Percentiles rank a stretch among this genome's conserved stretches.
Evolutionary conservation across 2,888 invertebrate genomes (phyloP).

Genomic region (Drosophila acutilabella): DNA sequence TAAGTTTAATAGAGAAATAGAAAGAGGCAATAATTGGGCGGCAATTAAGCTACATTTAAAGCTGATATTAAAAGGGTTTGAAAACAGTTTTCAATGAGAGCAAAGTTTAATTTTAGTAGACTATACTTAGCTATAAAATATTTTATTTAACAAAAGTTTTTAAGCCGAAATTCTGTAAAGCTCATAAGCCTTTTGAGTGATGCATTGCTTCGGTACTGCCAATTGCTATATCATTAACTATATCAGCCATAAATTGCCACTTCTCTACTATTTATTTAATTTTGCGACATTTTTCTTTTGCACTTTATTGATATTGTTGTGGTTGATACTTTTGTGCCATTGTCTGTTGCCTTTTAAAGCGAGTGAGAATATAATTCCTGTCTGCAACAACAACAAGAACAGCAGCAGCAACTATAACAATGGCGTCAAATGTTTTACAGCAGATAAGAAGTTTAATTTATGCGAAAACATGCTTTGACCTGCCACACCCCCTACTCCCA

Average conservation of each 20-base stretch:
- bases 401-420: slow-evolving; percentile 51
- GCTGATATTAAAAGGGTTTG: background rate
- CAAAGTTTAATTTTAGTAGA: too few relatives aligned
- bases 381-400: slow-evolving; percentile 46
- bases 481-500: slow-evolving; percentile 17
- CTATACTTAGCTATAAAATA: too few relatives aligned
- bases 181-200: slow-evolving; percentile 15
- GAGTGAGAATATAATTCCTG: slow-evolving; percentile 55
- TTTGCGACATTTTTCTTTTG: slow-evolving; percentile 46
- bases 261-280: slow-evolving; percentile 63
- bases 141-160: too few relatives aligned
- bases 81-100: too few relatives aligned
- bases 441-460: slow-evolving; percentile 83
- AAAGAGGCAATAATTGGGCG: slow-evolving; percentile 4
- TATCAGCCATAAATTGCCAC: slow-evolving; percentile 68
- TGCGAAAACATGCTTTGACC: slow-evolving; percentile 81
- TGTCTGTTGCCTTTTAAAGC: slow-evolving; percentile 42
- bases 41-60: slow-evolving; percentile 1
- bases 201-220: slow-evolving; percentile 5
- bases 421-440: slow-evolving; percentile 78
- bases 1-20: slow-evolving; percentile 6
- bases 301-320: slow-evolving; percentile 34
- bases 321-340: slow-evolving; percentile 21
- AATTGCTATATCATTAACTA: slow-evolving; percentile 61
- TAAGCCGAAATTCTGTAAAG: background rate